Evolutionary conservation across 2,797 vertebrate species (phyloP).

Genomic region (Alauda arvensis): DNA sequence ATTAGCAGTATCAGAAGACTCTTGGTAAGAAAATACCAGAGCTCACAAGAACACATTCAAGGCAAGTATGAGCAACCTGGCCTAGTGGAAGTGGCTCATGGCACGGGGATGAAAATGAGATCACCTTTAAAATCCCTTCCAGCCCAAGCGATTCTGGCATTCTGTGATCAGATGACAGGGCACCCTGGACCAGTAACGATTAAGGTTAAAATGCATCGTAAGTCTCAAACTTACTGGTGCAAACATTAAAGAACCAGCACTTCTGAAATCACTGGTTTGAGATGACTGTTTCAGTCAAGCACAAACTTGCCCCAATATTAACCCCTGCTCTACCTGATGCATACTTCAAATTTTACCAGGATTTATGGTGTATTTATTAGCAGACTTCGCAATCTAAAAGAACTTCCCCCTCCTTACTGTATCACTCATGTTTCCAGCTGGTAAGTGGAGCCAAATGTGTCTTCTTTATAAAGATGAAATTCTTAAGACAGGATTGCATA

Average conservation of each 20-base stretch:
- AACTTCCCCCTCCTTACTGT: not conserved
- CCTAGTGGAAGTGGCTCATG: not conserved
- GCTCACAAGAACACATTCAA: not conserved
- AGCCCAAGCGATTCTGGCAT: not conserved
- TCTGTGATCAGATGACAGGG: not conserved
- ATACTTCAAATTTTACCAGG: not conserved
- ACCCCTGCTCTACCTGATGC: not conserved
- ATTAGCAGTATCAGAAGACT: not conserved
- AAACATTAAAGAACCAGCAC: not conserved
- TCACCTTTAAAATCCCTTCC: not conserved
- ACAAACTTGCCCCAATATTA: not conserved
- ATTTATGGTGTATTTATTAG: not conserved
- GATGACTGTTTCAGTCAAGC: not conserved
- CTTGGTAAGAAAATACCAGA: not conserved
- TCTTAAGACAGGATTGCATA: not conserved
- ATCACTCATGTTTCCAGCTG: not conserved
- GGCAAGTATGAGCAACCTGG: not conserved
- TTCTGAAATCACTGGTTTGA: not conserved
- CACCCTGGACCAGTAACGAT: not conserved
- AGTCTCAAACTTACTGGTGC: not conserved
- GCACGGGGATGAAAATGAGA: not conserved
- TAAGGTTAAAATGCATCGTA: not conserved
- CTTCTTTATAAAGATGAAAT: not conserved
- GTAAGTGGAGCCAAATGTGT: not conserved
- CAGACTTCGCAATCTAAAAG: not conserved